Conservation (phyloP, 2,797 vertebrate genomes). For the Micropoecilia bifurca region DNA sequence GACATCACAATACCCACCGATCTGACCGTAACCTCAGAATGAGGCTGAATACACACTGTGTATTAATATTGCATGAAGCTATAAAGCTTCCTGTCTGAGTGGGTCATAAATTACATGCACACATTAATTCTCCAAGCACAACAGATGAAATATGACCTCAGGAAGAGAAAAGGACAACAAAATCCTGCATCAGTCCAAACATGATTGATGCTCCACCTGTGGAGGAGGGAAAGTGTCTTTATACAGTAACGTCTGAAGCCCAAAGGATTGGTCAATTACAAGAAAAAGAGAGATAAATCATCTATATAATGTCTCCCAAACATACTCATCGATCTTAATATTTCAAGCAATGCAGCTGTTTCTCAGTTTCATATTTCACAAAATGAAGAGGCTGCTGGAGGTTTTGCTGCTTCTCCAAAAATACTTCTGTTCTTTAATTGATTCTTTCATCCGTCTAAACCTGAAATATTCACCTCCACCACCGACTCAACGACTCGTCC, state of each 20-base stretch:
- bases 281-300: neutral
- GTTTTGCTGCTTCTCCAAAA: neutral
- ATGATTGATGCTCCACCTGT: slow-evolving; percentile 24
- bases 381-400: neutral
- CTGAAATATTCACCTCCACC: slow-evolving; percentile 1
- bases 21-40: slow-evolving; percentile 30
- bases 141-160: slow-evolving; percentile 46
- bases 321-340: neutral
- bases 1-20: slow-evolving; percentile 17
- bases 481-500: neutral
- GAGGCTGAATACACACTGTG: slow-evolving; percentile 40
- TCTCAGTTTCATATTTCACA: neutral
- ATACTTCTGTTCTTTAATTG: neutral
- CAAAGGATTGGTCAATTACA: neutral
- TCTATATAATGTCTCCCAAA: neutral
- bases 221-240: neutral
- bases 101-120: slow-evolving; percentile 57
- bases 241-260: neutral
- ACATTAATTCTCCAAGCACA: slow-evolving; percentile 42
- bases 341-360: neutral
- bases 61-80: slow-evolving; percentile 67
- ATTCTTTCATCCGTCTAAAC: slow-evolving; percentile 1
- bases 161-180: slow-evolving; percentile 25
- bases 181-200: slow-evolving; percentile 20
- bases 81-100: slow-evolving; percentile 56